A percentile compares a stretch with the other conserved stretches of the same genome.
phyloP scores from a whole-genome alignment of 2,888 invertebrate genomes.

The Drosophila monieri region DNA sequence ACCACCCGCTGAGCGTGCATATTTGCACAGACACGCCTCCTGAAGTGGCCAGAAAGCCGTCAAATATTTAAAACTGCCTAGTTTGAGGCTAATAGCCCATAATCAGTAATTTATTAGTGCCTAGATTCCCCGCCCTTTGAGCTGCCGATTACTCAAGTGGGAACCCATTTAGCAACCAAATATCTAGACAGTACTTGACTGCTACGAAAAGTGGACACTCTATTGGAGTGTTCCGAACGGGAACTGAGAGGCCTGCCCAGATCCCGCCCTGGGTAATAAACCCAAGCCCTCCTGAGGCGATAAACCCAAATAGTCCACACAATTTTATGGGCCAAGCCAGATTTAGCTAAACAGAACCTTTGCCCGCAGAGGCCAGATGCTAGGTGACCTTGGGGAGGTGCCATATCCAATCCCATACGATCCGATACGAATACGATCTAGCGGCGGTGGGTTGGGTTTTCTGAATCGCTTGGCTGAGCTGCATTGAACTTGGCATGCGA shows the following conservation, averaged over 20 bases:
- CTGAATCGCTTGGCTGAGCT: constrained; percentile 38
- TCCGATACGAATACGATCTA: constrained; percentile 12
- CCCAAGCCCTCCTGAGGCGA: not conserved
- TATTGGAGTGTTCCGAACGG: constrained; percentile 1
- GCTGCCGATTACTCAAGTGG: not conserved
- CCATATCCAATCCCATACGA: constrained; percentile 9
- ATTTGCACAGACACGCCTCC: not conserved
- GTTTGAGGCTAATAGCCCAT: not conserved
- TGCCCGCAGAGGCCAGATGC: constrained; percentile 10
- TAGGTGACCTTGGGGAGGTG: constrained; percentile 17
- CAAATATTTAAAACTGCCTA: not conserved
- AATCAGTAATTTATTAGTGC: not conserved
- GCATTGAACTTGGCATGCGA: constrained; percentile 67
- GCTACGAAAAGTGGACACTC: constrained; percentile 15
- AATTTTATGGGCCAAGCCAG: not conserved
- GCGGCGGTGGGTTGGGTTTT: constrained; percentile 2
- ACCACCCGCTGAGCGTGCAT: not conserved
- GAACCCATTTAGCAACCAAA: not conserved
- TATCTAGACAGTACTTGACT: not conserved
- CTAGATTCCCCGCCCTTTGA: not conserved
- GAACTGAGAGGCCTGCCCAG: constrained; percentile 3
- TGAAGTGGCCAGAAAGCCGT: not conserved
- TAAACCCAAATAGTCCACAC: constrained; percentile 3
- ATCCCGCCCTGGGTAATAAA: constrained; percentile 4
- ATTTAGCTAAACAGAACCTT: not conserved